A percentile compares a stretch with the other conserved stretches of the same genome.
Conservation (phyloP, 2,888 invertebrate genomes). For the Polydrusus cervinus region DNA sequence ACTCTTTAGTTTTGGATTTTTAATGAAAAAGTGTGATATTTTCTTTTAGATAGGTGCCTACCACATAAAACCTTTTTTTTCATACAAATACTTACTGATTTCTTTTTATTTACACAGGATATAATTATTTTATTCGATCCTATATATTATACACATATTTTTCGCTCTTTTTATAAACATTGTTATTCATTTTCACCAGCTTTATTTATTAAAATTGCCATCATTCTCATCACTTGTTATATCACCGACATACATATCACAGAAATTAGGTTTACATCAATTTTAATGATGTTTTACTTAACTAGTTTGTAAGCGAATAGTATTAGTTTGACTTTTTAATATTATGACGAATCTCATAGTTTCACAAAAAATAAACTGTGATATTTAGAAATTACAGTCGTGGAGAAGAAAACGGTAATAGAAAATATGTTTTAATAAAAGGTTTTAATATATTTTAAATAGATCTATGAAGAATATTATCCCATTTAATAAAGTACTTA, state of each 20-base stretch:
- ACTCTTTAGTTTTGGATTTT: too few relatives aligned
- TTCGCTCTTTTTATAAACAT: slow-evolving; percentile 8
- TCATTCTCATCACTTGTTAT: slow-evolving; percentile 26
- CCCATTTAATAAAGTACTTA: too few relatives aligned
- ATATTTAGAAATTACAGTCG: slow-evolving; percentile 30
- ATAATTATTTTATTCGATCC: neutral
- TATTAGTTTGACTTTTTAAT: slow-evolving; percentile 29
- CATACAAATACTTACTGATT: too few relatives aligned
- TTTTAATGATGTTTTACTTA: slow-evolving; percentile 9
- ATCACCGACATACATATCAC: slow-evolving; percentile 31
- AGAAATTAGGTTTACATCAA: slow-evolving; percentile 12
- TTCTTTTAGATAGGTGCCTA: too few relatives aligned
- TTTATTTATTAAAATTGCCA: slow-evolving; percentile 47
- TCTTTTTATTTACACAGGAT: neutral
- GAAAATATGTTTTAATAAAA: too few relatives aligned
- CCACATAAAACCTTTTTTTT: too few relatives aligned
- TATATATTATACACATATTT: slow-evolving; percentile 8
- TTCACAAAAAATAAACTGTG: slow-evolving; percentile 43
- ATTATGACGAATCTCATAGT: slow-evolving; percentile 38
- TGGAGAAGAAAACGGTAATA: too few relatives aligned
- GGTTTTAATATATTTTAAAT: too few relatives aligned
- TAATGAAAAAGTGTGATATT: too few relatives aligned
- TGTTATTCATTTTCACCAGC: slow-evolving; percentile 41
- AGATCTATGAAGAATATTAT: too few relatives aligned
- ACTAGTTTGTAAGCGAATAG: slow-evolving; percentile 25